Percentiles rank a stretch among this genome's conserved stretches.
Evolutionary conservation across 2,888 invertebrate genomes (phyloP).

Genomic region (Nemapogon koenigi): DNA sequence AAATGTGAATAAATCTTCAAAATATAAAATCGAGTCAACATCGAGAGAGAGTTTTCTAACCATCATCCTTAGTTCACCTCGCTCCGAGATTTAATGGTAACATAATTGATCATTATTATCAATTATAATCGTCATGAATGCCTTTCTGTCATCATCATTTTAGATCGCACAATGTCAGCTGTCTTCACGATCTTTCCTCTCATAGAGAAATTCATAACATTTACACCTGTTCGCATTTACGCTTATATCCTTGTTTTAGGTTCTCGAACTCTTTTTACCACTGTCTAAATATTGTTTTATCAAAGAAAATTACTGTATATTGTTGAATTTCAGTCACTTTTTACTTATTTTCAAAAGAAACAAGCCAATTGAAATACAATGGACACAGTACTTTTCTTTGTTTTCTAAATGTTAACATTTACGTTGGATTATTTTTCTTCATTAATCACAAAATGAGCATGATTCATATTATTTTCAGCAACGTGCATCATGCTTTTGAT

Average conservation of each 20-base stretch:
- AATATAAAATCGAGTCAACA: conserved; percentile 33
- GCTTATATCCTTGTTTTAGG: too few species aligned
- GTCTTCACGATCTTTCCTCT: conserved; percentile 55
- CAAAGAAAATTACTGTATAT: conserved; percentile 40
- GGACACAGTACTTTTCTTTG: conserved; percentile 44
- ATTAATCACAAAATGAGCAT: conserved; percentile 47
- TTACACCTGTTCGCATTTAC: conserved; percentile 34
- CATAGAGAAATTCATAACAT: conserved; percentile 32
- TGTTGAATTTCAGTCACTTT: conserved; percentile 6
- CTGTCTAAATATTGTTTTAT: too few species aligned
- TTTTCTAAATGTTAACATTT: conserved; percentile 24
- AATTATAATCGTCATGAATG: conserved; percentile 61
- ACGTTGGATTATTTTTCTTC: conserved; percentile 26
- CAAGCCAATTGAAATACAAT: too few species aligned
- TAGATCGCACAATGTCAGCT: conserved; percentile 54
- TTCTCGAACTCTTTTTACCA: too few species aligned
- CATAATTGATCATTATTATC: conserved; percentile 48
- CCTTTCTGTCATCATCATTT: conserved; percentile 60
- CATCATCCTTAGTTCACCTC: conserved; percentile 48
- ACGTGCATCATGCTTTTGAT: conserved; percentile 62
- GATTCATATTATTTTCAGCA: conserved; percentile 47
- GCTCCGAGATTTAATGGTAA: conserved; percentile 60
- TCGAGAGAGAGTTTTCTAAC: conserved; percentile 42
- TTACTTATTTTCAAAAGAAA: too few species aligned
- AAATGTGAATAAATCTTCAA: conserved; percentile 60